These are phyloP conservation scores for Nymphicus hollandicus DNA, from an alignment of 2,113 vertebrate genomes.

Conservation along the genomic window DNA sequence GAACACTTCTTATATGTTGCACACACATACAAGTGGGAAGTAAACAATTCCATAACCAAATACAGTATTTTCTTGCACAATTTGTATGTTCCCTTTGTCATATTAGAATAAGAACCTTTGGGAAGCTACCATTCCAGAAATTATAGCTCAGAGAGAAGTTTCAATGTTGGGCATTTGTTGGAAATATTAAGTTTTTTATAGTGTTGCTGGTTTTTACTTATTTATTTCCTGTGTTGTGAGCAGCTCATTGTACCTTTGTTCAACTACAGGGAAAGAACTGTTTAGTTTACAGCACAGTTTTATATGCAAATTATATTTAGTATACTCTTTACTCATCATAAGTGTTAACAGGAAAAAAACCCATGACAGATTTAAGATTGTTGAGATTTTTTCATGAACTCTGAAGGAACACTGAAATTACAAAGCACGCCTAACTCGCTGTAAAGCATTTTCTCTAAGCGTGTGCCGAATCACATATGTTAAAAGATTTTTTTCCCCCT, in stretches of 20 bases:
- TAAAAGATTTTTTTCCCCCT: neutral
- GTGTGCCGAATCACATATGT: neutral
- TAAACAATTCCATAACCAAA: neutral
- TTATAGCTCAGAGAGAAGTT: neutral
- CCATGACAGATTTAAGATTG: conserved; percentile 16
- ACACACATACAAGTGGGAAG: neutral
- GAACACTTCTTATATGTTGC: neutral
- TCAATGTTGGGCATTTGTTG: neutral
- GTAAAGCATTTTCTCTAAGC: conserved; percentile 23
- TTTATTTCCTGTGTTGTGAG: neutral
- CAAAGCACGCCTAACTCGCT: neutral
- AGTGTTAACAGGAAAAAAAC: neutral
- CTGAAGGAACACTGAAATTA: conserved; percentile 27
- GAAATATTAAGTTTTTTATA: neutral
- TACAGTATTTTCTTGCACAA: neutral
- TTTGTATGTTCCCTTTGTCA: neutral
- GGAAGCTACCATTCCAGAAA: neutral
- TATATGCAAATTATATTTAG: conserved; percentile 27
- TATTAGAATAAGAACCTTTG: neutral
- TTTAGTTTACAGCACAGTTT: conserved; percentile 19
- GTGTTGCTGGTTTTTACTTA: neutral
- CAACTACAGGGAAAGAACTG: neutral
- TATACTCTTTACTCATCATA: conserved; percentile 9
- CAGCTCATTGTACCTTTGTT: neutral
- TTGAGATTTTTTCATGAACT: conserved; percentile 22